Base-by-base conservation (phyloP, 2,113 vertebrate species). In the Athene noctua region DNA sequence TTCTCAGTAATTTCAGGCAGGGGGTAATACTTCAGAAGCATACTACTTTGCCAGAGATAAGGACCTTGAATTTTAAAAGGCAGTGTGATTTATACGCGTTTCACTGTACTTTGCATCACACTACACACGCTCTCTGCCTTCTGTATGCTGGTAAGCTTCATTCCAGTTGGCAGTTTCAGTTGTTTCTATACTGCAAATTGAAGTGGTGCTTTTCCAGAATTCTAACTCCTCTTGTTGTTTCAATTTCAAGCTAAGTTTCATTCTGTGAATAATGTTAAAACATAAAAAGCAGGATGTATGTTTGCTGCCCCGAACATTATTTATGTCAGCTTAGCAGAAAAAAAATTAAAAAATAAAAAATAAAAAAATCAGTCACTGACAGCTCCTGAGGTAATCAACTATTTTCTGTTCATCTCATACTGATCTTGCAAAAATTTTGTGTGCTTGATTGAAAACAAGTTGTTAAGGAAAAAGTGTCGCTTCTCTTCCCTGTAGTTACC, bases 341-440 rank as follows among this genome's bases (percentile, higher is more conserved):
- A 67, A 34, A 74, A 36, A 46, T n/a, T n/a, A 65, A 86, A 67
- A 36, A 26, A 26, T 40, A n/a, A 92, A 86, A 65, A 86, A 67
- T 32, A 26, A 26, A 47, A n/a, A 90, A 86, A 32, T 10, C 71
- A 68, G 49, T 72, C n/a, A 65, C 72, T 78, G 59, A 70, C 55
- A 91, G 68, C 51, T 94, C 32, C 57, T 67, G 68, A 74, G 14
- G 61, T 89, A 94, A 94, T 86, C 38, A 89, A 86, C 79, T 78
- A 63, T 96, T 79, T 94, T 92, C 80, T 95, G 77, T 86, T 96
- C 80, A 62, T 66, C 59, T 92, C 42, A 34, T 86, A 92, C 46
- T 89, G 86, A 86, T 89, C 68, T 71, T 70, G 27, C 29, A 94
- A 62, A 89, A 92, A 54, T 57, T 34, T 38, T 92, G 58, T 83